Evolutionary conservation across 1,140 invertebrate species (phyloP).

Genomic region (Camponotus vicinus): DNA sequence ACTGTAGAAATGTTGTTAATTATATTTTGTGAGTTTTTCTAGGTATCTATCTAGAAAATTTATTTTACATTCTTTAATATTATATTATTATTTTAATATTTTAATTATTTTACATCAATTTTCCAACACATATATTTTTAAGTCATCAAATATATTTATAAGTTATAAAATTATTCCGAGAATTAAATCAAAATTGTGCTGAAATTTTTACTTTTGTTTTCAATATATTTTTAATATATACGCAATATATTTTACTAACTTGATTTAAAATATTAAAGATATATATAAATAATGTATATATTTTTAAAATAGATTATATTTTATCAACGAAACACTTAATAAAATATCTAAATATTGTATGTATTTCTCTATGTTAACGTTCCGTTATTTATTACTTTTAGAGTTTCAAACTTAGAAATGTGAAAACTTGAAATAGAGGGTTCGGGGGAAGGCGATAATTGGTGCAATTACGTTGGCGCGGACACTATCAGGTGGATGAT

Average conservation of each 20-base stretch:
- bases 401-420: slow-evolving; percentile 54
- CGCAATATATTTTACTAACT: not conserved
- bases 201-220: too few species aligned
- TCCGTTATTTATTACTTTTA: slow-evolving; percentile 35
- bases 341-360: not conserved
- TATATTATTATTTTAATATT: slow-evolving; percentile 33
- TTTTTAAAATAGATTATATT: not conserved
- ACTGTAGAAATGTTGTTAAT: slow-evolving; percentile 27
- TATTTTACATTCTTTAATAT: not conserved
- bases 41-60: slow-evolving; percentile 10
- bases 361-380: not conserved
- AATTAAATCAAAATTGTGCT: too few species aligned
- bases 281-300: not conserved
- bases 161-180: too few species aligned
- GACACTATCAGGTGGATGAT: slow-evolving; percentile 61
- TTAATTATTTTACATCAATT: slow-evolving; percentile 10
- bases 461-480: slow-evolving; percentile 57
- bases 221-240: too few species aligned
- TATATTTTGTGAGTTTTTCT: not conserved
- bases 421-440: slow-evolving; percentile 44
- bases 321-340: not conserved
- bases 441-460: slow-evolving; percentile 41
- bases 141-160: too few species aligned
- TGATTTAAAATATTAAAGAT: slow-evolving; percentile 6
- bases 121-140: too few species aligned